Evolutionary conservation across 2,113 vertebrate genomes (phyloP).

Genomic region (Cinclus mexicanus): DNA sequence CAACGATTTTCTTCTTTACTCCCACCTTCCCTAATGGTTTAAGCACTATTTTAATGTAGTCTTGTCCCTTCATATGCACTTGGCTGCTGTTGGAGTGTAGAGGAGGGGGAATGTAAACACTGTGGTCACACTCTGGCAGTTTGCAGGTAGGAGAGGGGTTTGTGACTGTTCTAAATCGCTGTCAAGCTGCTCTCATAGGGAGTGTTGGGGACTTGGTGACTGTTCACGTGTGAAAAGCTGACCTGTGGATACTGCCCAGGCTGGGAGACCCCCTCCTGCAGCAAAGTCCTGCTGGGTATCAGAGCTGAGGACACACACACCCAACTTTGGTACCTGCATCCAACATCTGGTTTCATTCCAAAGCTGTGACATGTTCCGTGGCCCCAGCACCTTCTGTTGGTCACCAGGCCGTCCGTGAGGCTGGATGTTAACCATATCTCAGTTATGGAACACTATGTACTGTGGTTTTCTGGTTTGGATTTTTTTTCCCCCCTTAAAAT

Average conservation of each 20-base stretch:
- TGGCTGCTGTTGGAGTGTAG: background rate
- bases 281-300: background rate
- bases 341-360: background rate
- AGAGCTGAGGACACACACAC: background rate
- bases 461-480: background rate
- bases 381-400: background rate
- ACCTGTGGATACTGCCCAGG: background rate
- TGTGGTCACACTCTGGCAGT: background rate
- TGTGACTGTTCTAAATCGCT: background rate
- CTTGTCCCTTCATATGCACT: conserved; percentile 21
- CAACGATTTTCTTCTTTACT: background rate
- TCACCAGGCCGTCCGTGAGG: background rate
- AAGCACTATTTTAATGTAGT: conserved; percentile 30
- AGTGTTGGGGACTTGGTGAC: background rate
- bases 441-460: background rate
- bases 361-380: conserved; percentile 17
- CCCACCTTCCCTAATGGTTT: background rate
- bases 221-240: background rate
- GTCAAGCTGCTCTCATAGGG: background rate
- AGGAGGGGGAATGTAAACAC: background rate
- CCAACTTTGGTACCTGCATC: background rate
- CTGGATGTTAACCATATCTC: background rate
- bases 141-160: background rate
- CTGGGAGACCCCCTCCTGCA: background rate
- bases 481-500: background rate